These are phyloP conservation scores for Tretioscincus oriximinensis DNA, from an alignment of 2,113 vertebrate genomes.

Conservation along the genomic window DNA sequence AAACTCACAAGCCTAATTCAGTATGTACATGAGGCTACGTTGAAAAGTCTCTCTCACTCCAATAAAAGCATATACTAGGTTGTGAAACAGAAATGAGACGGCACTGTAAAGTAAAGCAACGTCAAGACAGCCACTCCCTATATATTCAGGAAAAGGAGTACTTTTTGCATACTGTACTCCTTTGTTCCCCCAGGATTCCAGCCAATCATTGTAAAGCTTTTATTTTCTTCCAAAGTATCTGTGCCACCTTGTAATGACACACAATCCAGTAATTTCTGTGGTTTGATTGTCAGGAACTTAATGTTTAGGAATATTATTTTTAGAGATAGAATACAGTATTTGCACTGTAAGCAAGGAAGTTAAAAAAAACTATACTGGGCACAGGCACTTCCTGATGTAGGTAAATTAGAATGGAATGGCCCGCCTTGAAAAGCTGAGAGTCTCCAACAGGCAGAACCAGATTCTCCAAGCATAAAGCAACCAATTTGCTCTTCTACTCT, in stretches of 20 bases:
- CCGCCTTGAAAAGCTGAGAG: slow-evolving; percentile 74
- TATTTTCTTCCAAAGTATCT: not conserved
- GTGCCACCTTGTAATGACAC: not conserved
- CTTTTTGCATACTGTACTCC: not conserved
- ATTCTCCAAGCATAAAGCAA: slow-evolving; percentile 76
- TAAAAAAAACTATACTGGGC: slow-evolving; percentile 45
- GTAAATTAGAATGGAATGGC: slow-evolving; percentile 47
- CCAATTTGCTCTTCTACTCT: slow-evolving; percentile 48
- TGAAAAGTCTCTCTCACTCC: not conserved
- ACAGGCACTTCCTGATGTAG: slow-evolving; percentile 64
- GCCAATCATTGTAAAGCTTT: not conserved
- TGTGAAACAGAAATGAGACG: not conserved
- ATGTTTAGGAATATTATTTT: not conserved
- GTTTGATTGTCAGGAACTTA: not conserved
- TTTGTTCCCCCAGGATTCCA: not conserved
- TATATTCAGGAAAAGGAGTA: not conserved
- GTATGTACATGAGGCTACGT: not conserved
- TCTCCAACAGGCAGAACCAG: slow-evolving; percentile 75
- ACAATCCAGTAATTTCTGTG: not conserved
- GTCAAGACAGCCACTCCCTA: not conserved
- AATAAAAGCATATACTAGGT: not conserved
- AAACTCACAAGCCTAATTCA: not conserved
- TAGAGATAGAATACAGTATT: slow-evolving; percentile 7
- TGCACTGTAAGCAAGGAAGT: slow-evolving; percentile 1
- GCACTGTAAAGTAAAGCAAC: not conserved